Evolutionary conservation across 2,888 invertebrate species (phyloP), one percentile per base, ranked within the genome.

Genomic region (Nemotelus pantherinus): DNA sequence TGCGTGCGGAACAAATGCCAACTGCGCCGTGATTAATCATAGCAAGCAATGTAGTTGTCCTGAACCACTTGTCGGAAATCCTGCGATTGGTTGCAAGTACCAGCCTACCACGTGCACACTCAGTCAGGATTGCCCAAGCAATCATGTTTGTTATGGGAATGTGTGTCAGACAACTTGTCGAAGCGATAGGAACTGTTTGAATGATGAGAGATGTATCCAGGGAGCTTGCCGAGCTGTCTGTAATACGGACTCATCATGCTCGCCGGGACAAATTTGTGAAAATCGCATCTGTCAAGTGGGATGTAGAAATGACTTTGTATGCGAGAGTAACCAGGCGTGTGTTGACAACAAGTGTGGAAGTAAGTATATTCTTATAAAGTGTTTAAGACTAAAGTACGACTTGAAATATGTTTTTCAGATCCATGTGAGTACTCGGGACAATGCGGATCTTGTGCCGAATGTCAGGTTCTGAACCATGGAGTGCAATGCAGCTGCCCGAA

Each of bases 211-310:
- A 82, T 97, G 97, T 85, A 91, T 95, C 81, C 90, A 92, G 77
- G 95, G 95, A 64, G 90, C 93, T 75, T 96, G 96, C 84, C 93
- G 94, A 86, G 90, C 93, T 2, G 92, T 96, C 48, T 97, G 96
- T 84, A 96, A 95, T 84, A 94, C 93, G 75, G 96, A 97, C 85
- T 90, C 92, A 10, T 92, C 93, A 79, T 97, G 96, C 83, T 91
- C 91, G 41, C 89, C 90, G 10, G 93, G 94, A 81, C 94, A 95
- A 86, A 95, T 97, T 82, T 97, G 97, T 83, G 94, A 94, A 85
- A 94, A 94, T 83, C 90, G 95, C 82, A 89, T 96, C 80, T 96
- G 96, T 85, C 92, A 94, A 84, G 91, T 93, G 82, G 97, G 97
- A 65, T 97, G 97, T 84, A 91, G 96, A 79, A 94, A 92, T 83